phyloP scores from a whole-genome alignment of 1,140 invertebrate species.

The Batillaria attramentaria region DNA sequence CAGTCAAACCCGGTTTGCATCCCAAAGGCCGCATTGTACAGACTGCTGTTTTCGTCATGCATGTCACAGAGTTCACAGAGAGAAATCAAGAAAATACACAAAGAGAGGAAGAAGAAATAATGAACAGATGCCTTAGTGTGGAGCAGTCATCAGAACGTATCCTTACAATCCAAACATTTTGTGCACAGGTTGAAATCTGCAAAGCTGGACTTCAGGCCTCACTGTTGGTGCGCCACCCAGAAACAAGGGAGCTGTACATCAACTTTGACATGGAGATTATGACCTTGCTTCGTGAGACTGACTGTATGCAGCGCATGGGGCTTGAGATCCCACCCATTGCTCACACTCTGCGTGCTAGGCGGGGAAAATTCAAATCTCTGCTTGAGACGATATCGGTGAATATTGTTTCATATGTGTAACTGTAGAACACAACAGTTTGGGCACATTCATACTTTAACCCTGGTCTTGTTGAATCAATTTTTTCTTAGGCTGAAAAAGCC shows the following conservation, averaged over 20 bases:
- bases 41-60: too few relatives aligned
- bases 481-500: neutral
- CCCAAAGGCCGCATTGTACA: too few relatives aligned
- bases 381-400: too few relatives aligned
- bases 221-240: slow-evolving; percentile 68
- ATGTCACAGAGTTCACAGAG: too few relatives aligned
- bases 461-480: neutral
- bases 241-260: slow-evolving; percentile 70
- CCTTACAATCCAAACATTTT: too few relatives aligned
- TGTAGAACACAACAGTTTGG: too few relatives aligned
- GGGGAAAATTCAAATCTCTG: slow-evolving; percentile 88
- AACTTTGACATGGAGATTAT: slow-evolving; percentile 72
- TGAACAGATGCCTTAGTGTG: too few relatives aligned
- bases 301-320: slow-evolving; percentile 87
- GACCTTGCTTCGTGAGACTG: slow-evolving; percentile 85
- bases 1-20: too few relatives aligned
- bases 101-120: too few relatives aligned
- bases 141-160: too few relatives aligned
- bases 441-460: neutral
- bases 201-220: slow-evolving; percentile 68
- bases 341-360: slow-evolving; percentile 76
- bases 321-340: slow-evolving; percentile 81
- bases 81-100: too few relatives aligned
- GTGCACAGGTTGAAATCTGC: slow-evolving; percentile 68
- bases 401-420: too few relatives aligned